Conservation (phyloP, 2,797 vertebrate species). For the Erithacus rubecula region DNA sequence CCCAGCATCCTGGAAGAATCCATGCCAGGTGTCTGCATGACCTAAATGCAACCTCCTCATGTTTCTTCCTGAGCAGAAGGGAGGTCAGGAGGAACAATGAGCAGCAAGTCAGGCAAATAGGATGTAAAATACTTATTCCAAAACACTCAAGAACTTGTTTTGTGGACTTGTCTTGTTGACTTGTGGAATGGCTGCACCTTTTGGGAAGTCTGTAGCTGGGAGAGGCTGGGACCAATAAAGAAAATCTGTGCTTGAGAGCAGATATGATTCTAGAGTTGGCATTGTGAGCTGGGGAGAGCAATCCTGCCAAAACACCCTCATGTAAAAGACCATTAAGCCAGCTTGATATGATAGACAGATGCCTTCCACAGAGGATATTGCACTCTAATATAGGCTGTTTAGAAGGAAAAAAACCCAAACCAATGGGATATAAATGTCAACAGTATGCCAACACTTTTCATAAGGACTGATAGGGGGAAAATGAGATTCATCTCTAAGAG, state of each 20-base stretch:
- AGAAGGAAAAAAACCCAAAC: background rate
- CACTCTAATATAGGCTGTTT: background rate
- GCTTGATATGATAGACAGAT: background rate
- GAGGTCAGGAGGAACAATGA: background rate
- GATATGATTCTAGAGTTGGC: background rate
- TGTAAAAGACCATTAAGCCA: slow-evolving; percentile 17
- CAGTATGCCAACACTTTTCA: slow-evolving; percentile 47
- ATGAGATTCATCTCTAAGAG: slow-evolving; percentile 54
- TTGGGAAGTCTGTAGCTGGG: background rate
- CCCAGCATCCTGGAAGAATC: background rate
- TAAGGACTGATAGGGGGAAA: background rate
- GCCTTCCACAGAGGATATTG: background rate
- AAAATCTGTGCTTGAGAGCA: background rate
- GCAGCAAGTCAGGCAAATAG: background rate
- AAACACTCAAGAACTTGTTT: background rate
- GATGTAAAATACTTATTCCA: background rate
- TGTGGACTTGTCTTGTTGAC: no score
- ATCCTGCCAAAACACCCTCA: background rate
- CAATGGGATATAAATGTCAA: slow-evolving; percentile 54
- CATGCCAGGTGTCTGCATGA: background rate
- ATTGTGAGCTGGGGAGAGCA: background rate
- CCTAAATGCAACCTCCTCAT: background rate
- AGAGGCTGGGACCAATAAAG: background rate
- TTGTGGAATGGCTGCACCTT: background rate
- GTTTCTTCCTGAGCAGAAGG: background rate